Percentiles rank a stretch among this genome's conserved stretches.
phyloP scores from a whole-genome alignment of 2,797 vertebrate species.

The Lutra lutra region DNA sequence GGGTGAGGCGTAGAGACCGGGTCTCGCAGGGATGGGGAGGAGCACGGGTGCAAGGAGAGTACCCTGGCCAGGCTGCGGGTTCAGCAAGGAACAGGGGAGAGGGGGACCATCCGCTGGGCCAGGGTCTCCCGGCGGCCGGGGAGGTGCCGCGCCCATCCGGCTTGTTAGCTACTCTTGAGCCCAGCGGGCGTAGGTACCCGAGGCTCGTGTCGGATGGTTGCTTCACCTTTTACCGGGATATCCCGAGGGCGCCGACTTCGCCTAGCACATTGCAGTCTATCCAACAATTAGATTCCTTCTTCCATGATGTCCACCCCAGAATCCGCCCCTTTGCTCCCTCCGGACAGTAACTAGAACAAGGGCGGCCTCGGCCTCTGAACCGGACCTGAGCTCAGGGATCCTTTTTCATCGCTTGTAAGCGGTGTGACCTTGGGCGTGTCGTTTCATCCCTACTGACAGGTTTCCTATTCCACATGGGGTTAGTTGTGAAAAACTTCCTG shows the following conservation, averaged over 20 bases:
- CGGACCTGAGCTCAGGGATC: not conserved
- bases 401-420: not conserved
- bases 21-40: not conserved
- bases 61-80: not conserved
- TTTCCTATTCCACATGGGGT: not conserved
- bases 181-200: not conserved
- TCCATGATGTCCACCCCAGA: not conserved
- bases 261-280: not conserved
- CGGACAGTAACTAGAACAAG: not conserved
- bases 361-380: not conserved
- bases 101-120: not conserved
- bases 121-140: not conserved
- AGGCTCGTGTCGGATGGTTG: not conserved
- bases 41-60: not conserved
- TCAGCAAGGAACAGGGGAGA: not conserved
- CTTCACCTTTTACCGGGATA: not conserved
- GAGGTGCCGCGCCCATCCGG: not conserved
- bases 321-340: too few relatives aligned
- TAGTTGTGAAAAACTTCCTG: not conserved
- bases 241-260: not conserved
- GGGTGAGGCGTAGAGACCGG: slow-evolving; percentile 73
- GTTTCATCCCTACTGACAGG: not conserved
- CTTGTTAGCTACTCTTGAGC: not conserved
- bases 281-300: not conserved
- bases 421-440: not conserved